Base-by-base conservation (phyloP, 2,888 invertebrate genomes). In the Lepidochrysops patricia region DNA sequence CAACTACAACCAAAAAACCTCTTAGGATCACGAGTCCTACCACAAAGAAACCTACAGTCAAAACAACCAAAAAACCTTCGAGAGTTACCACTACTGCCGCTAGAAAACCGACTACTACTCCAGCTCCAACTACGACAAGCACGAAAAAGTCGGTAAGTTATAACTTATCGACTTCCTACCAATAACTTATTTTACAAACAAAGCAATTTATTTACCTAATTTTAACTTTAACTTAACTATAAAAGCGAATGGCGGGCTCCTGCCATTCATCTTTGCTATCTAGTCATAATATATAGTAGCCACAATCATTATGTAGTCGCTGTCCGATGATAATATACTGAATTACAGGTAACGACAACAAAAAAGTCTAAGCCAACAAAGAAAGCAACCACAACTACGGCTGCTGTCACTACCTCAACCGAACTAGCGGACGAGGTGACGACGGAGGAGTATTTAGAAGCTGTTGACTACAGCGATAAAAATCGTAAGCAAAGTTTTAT, bases 1-100 rank as follows among this genome's bases (percentile, higher is more conserved):
- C 78, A 26, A 78, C 88, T n/a, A 87, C 87, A 15, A 89, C 87
- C 0, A 88, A 80, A 59, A 90, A 81, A 66, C 89, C 86, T 1
- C 60, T 82, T 0, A 81, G 80, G 48, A 64, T 77, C 23, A 84
- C 88, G 0, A 77, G 79, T 35, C 76, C 84, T 1, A 84, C 87
- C 6, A 63, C 1, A 25, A 82, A 81, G 54, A 84, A 74, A 60
- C 89, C 90, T 1, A 72, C 77, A 0, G 70, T 75, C n/a, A 80
- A 76, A 64, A 86, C 90, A 9, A 89, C 90, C 0, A 85, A 79
- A 63, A 87, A 82, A 63, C 87, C 89, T 2, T 77, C 79, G 32
- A 84, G 73, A 52, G 43, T 60, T 9, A 66, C 68, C 25, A 66
- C 69, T 19, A 64, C 69, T 23, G 63, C 60, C 0, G 64, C 68